Evolutionary conservation across 2,113 vertebrate genomes (phyloP), one percentile per base, ranked within the genome.

Genomic region (Corythoichthys intestinalis): DNA sequence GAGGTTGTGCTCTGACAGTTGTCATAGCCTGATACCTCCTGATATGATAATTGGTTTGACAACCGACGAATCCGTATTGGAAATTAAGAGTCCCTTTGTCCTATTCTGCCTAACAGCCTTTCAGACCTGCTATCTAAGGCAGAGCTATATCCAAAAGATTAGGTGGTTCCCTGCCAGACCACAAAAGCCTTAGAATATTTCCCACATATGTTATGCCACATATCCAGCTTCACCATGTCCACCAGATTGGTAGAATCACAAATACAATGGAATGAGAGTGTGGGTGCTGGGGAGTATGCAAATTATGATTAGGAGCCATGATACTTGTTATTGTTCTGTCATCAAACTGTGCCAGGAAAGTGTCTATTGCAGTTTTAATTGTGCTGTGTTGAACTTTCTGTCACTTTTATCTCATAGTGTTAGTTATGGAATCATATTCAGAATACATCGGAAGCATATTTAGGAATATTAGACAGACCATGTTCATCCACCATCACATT

Each of bases 41-140:
- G 78, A 85, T 86, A 79, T 85, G 82, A 83, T 90, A 89, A 90
- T 90, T 80, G 82, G 63, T 65, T 69, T 87, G 89, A 88, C 89
- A 89, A 87, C 73, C 83, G 76, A 87, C 57, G 67, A 69, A 71
- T 70, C 82, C 20, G 86, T 86, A 79, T 87, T 88, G 78, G 85
- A 89, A 89, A 88, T 89, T 82, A 87, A 87, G 82, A 79, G 69
- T 77, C 79, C 67, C 76, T 83, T 89, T 88, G 83, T 90, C 82
- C 86, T 79, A 48, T 74, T 82, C 85, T 15, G 48, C 77, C 78
- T 71, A 80, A 74, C 66, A 77, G 79, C 84, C 79, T 88, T 88
- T 89, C 78, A 87, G 82, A 76, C 53, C 54, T 70, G 76, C 74
- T 76, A 82, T 86, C 77, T 71, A 53, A 86, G 83, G 73, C 79